phyloP scores from a whole-genome alignment of 2,888 invertebrate species.

The Acholoe squamosa region DNA sequence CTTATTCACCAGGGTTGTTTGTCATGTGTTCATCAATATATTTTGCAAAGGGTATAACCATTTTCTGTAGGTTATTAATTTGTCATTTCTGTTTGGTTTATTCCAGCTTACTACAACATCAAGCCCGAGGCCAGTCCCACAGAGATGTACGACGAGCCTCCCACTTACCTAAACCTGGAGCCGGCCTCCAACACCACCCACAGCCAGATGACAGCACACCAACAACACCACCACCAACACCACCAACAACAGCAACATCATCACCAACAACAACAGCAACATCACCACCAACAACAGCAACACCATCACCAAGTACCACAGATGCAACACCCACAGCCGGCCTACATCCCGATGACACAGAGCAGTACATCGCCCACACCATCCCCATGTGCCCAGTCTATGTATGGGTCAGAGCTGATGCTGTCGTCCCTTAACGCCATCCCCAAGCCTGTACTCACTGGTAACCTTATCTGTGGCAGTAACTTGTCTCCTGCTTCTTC shows the following conservation, averaged over 20 bases:
- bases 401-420: constrained; percentile 21
- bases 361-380: background rate
- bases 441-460: constrained; percentile 56
- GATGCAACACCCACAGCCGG: constrained; percentile 11
- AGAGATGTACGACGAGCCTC: constrained; percentile 37
- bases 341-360: constrained; percentile 43
- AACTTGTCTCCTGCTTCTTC: constrained; percentile 50
- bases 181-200: background rate
- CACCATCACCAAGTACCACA: constrained; percentile 56
- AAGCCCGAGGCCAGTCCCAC: background rate
- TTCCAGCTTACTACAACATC: constrained; percentile 14
- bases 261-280: constrained; percentile 42
- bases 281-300: constrained; percentile 30
- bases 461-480: background rate
- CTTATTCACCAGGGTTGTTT: no score
- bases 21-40: no score
- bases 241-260: constrained; percentile 17
- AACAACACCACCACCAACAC: constrained; percentile 42
- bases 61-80: no score
- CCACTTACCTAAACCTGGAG: constrained; percentile 25
- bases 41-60: no score
- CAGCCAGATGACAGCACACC: background rate
- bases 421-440: background rate
- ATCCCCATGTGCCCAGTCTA: background rate
- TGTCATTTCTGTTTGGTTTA: background rate